Base-by-base conservation (phyloP, 2,113 vertebrate genomes). In the Apteryx mantelli region DNA sequence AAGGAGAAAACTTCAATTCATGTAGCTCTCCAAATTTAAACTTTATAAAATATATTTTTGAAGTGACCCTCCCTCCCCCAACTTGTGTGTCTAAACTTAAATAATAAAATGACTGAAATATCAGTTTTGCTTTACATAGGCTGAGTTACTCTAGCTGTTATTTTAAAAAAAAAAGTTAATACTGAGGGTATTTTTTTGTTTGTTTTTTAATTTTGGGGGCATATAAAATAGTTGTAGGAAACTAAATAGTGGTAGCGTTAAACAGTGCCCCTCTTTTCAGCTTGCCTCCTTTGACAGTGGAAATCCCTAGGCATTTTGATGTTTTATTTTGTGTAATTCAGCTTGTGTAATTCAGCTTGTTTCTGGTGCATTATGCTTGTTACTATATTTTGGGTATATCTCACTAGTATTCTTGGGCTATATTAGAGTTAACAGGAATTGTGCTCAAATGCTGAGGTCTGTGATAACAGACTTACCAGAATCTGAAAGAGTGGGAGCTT, bases 311-410 rank as follows among this genome's bases (percentile, higher is more conserved):
- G 32, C 4, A 38, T 84, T 93, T 75, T 34, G 32, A 19, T 48
- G 25, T 87, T 92, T 58, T 36, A 28, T 75, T 78, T 44, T 44
- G 2, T 13, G 11, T 65, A 28, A 68, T 88, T 68, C 34, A 30
- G 20, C 5, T 73, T 65, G 36, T 66, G 11, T 65, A 28, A 68
- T 88, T 68, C 34, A 30, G 20, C 5, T 73, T 65, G 36, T 66
- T 40, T 0, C 0, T 80, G 71, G 11, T 56, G 26, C 0, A 1
- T 44, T 42, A 8, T 30, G 32, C 75, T 69, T 85, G 52, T 81
- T 16, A 3, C 55, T 91, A 46, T 11, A 22, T 9, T 61, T 20
- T 91, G 78, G 9, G 42, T 79, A 34, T 68, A n/a, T 63, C 65
- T 78, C 73, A 82, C 42, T 21, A 50, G 24, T 55, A n/a, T 56